Evolutionary conservation across 2,797 vertebrate genomes (phyloP).

Genomic region (Chanos chanos): DNA sequence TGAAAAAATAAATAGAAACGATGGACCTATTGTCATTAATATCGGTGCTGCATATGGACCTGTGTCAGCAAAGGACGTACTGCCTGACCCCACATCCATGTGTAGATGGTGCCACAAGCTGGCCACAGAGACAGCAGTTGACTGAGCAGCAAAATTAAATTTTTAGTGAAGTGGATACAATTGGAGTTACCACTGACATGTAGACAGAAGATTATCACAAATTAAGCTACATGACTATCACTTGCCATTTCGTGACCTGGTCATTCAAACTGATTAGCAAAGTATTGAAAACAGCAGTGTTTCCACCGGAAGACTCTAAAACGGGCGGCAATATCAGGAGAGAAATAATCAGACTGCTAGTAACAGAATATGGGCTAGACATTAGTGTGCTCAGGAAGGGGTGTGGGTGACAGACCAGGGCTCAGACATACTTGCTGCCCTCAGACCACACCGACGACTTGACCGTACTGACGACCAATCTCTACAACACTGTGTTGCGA

Average conservation of each 20-base stretch:
- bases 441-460: too few relatives aligned
- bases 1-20: too few relatives aligned
- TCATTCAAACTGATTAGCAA: constrained; percentile 16
- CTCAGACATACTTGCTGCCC: too few relatives aligned
- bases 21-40: too few relatives aligned
- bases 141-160: neutral
- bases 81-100: neutral
- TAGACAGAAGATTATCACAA: constrained; percentile 28
- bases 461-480: too few relatives aligned
- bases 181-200: constrained; percentile 29
- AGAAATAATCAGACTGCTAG: constrained; percentile 14
- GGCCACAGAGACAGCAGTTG: constrained; percentile 3
- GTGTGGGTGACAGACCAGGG: too few relatives aligned
- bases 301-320: constrained; percentile 20
- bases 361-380: constrained; percentile 28
- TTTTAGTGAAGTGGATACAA: neutral
- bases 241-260: constrained; percentile 20
- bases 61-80: constrained; percentile 4
- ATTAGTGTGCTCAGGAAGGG: constrained; percentile 5
- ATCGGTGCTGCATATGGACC: neutral
- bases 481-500: too few relatives aligned
- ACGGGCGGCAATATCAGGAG: constrained; percentile 28
- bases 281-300: constrained; percentile 24
- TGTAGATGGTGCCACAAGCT: constrained; percentile 3
- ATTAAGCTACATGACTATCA: constrained; percentile 30